A percentile compares a stretch with the other conserved stretches of the same genome.
phyloP scores from a whole-genome alignment of 2,113 vertebrate species.

The Pleuronectes platessa region DNA sequence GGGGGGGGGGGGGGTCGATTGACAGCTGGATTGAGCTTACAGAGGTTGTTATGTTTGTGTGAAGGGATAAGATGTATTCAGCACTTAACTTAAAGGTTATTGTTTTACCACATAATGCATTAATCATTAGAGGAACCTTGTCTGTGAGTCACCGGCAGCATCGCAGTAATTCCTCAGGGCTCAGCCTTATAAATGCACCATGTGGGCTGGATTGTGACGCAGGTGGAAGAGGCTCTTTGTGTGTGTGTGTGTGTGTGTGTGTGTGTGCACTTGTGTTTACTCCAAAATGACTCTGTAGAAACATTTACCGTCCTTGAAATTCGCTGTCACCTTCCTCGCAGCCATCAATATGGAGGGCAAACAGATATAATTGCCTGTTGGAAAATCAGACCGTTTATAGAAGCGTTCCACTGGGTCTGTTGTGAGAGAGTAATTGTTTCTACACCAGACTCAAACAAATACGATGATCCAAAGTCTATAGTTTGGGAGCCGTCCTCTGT shows the following conservation, averaged over 20 bases:
- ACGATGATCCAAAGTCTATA: constrained; percentile 5
- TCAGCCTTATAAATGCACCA: constrained; percentile 45
- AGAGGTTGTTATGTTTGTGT: constrained; percentile 22
- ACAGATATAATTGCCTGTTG: constrained; percentile 19
- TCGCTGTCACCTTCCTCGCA: constrained; percentile 24
- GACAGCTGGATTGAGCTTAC: background rate
- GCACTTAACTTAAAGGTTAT: constrained; percentile 14
- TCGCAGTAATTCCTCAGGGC: constrained; percentile 56
- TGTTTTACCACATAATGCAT: constrained; percentile 17
- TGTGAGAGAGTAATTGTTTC: constrained; percentile 23
- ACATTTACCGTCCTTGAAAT: constrained; percentile 50
- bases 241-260: constrained; percentile 9
- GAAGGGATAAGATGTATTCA: constrained; percentile 43
- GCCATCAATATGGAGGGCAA: constrained; percentile 14
- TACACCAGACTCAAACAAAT: constrained; percentile 11
- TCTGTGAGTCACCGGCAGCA: constrained; percentile 63
- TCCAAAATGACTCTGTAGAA: constrained; percentile 7
- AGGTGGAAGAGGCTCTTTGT: constrained; percentile 58
- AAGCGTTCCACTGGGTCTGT: background rate
- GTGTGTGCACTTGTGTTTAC: constrained; percentile 5
- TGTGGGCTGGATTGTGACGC: constrained; percentile 69
- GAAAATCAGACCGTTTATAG: constrained; percentile 15
- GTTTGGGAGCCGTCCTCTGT: background rate
- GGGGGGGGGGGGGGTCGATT: too few relatives aligned
- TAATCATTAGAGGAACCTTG: constrained; percentile 44